Percentiles rank a stretch among this genome's conserved stretches.
Conservation (phyloP, 2,113 vertebrate species). For the Brachyhypopomus occidentalis region DNA sequence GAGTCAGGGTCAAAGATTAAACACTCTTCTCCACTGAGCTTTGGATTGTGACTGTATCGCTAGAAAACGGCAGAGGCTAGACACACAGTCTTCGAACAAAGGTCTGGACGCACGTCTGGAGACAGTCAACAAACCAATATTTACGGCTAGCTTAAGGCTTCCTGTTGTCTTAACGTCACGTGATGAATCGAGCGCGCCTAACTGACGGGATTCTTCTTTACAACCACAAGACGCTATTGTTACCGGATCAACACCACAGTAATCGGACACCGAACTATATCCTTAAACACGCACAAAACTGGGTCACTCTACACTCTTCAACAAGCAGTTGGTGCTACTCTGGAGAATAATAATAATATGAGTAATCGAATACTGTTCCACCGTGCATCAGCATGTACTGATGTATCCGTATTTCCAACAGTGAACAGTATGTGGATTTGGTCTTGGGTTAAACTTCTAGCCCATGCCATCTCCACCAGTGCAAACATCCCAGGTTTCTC, state of each 20-base stretch:
- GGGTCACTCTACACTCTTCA: too few relatives aligned
- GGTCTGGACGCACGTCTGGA: not conserved
- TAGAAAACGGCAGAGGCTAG: not conserved
- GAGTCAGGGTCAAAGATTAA: slow-evolving; percentile 6
- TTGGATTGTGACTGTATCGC: not conserved
- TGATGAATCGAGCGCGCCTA: too few relatives aligned
- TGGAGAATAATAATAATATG: too few relatives aligned
- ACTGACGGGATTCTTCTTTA: not conserved
- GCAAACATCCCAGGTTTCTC: too few relatives aligned
- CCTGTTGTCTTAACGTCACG: not conserved
- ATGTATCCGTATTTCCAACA: too few relatives aligned
- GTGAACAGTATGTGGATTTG: too few relatives aligned
- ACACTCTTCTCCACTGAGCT: not conserved
- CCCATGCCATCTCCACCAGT: too few relatives aligned
- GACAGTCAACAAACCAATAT: not conserved
- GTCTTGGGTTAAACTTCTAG: too few relatives aligned
- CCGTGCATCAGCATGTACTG: too few relatives aligned
- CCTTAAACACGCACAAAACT: not conserved
- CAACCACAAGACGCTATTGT: not conserved
- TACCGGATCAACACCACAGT: not conserved
- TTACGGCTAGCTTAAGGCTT: not conserved
- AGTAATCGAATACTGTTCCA: too few relatives aligned
- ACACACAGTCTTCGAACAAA: not conserved
- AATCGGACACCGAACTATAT: not conserved
- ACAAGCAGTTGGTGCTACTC: too few relatives aligned